Base-by-base conservation (phyloP, 2,113 vertebrate genomes). In the Pontoporia blainvillei region DNA sequence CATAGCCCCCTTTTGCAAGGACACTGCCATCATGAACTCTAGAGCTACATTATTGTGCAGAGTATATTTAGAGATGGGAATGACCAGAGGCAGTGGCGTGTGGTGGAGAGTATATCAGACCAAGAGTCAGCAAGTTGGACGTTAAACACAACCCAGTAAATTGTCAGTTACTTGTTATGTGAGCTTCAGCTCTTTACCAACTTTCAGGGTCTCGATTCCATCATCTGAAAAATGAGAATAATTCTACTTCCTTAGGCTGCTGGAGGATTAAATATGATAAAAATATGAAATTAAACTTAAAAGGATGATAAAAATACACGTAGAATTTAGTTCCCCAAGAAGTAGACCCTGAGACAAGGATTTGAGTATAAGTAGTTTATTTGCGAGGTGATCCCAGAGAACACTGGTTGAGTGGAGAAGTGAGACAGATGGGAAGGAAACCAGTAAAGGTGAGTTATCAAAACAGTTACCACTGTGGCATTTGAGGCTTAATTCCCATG, bases 161-260 rank as follows among this genome's bases (percentile, higher is more conserved):
- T 57, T 34, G 25, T 23, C 25, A 23, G 49, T 71, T 49, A 54
- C 59, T 76, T 21, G 29, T 73, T 36, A 49, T 23, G n/a, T 61
- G 66, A 52, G 54, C 62, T 83, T 81, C 39, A 72, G 7, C 34
- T 83, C 29, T 4, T 67, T 85, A 57, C 41, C 46, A 82, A 54
- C 23, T 71, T 52, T 76, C 17, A 39, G 75, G 44, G 15, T 67
- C 31, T 95, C 36, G 31, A 17, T 90, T 92, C 27, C 36, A 75
- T 90, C 64, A 34, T 83, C 49, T 94, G 72, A 84, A 92, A 89
- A 92, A 54, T 86, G 41, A 76, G n/a, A 86, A 86, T 81, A 57
- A 71, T 86, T 52, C 20, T 61, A 46, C 29, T 71, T 93, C 36
- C 36, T 85, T 67, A 72, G 59, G 23, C 23, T 93, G 34, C 21